A percentile compares a stretch with the other conserved stretches of the same genome.
Conservation (phyloP, 2,113 vertebrate species). For the Saguinus imperator region DNA sequence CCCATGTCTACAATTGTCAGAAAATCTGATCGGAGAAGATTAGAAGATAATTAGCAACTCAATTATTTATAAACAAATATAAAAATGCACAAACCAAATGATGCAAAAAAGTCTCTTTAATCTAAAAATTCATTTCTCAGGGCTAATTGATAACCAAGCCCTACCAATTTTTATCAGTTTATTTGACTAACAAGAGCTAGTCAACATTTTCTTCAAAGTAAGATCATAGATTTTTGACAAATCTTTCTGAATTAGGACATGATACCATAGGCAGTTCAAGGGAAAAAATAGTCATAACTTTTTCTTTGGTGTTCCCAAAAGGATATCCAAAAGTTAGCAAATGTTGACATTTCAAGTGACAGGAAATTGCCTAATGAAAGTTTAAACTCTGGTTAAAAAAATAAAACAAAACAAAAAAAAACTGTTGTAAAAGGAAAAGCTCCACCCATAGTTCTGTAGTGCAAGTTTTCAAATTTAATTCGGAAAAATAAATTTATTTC, state of each 20-base stretch:
- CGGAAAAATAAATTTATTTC: slow-evolving; percentile 74
- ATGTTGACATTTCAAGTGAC: slow-evolving; percentile 83
- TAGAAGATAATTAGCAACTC: slow-evolving; percentile 87
- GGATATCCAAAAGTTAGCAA: slow-evolving; percentile 86
- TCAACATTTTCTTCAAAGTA: slow-evolving; percentile 77
- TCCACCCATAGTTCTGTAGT: slow-evolving; percentile 82
- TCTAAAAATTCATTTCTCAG: slow-evolving; percentile 82
- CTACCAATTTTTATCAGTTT: slow-evolving; percentile 79
- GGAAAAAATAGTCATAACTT: slow-evolving; percentile 86
- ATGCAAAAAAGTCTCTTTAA: slow-evolving; percentile 86
- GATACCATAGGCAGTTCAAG: slow-evolving; percentile 84
- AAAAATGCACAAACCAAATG: slow-evolving; percentile 87
- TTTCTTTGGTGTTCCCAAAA: slow-evolving; percentile 91
- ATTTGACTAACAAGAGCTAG: slow-evolving; percentile 82
- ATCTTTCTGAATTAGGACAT: slow-evolving; percentile 80
- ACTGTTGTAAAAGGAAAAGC: slow-evolving; percentile 81
- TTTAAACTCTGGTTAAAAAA: slow-evolving; percentile 66
- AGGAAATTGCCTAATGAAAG: slow-evolving; percentile 78
- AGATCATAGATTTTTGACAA: slow-evolving; percentile 77
- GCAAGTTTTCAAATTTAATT: slow-evolving; percentile 84
- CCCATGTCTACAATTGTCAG: slow-evolving; percentile 87
- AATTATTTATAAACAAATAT: slow-evolving; percentile 91
- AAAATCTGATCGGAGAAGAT: slow-evolving; percentile 87
- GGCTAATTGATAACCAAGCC: slow-evolving; percentile 77
- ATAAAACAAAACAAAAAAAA: slow-evolving; percentile 32